Conservation (phyloP, 2,888 invertebrate genomes). For the Acrobasis suavella region DNA sequence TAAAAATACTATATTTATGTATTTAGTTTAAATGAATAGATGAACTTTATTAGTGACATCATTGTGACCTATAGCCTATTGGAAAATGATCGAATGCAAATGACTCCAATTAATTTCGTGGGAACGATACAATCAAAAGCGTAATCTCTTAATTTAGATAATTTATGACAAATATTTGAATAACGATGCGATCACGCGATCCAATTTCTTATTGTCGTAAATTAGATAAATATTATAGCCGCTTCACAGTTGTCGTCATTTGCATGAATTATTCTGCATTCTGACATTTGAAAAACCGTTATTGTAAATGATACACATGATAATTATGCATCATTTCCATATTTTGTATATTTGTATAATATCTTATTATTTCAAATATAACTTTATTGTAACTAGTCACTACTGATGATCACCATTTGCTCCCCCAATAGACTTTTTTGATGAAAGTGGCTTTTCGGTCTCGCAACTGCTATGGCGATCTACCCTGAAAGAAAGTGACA, state of each 20-base stretch:
- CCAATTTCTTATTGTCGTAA: slow-evolving; percentile 10
- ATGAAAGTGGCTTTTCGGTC: too few species aligned
- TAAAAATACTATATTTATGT: background rate
- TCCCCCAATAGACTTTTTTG: too few species aligned
- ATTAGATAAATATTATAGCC: slow-evolving; percentile 15
- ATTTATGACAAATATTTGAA: slow-evolving; percentile 21
- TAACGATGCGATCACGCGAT: slow-evolving; percentile 3
- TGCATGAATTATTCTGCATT: slow-evolving; percentile 11
- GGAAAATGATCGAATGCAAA: background rate
- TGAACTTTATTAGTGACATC: background rate
- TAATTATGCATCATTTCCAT: background rate
- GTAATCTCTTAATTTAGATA: slow-evolving; percentile 17
- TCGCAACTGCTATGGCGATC: too few species aligned
- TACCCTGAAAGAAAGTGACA: too few species aligned
- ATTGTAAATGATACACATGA: background rate
- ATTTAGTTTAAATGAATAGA: background rate
- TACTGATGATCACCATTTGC: too few species aligned
- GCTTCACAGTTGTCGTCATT: slow-evolving; percentile 12
- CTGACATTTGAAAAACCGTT: slow-evolving; percentile 5
- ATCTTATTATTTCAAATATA: too few species aligned
- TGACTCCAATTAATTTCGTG: slow-evolving; percentile 4
- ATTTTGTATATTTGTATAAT: background rate
- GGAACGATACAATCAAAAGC: background rate
- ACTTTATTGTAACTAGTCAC: too few species aligned
- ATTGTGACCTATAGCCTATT: background rate